Evolutionary conservation across 2,113 vertebrate genomes (phyloP), one percentile per base, ranked within the genome.

Genomic region (Phrynocephalus versicolor): DNA sequence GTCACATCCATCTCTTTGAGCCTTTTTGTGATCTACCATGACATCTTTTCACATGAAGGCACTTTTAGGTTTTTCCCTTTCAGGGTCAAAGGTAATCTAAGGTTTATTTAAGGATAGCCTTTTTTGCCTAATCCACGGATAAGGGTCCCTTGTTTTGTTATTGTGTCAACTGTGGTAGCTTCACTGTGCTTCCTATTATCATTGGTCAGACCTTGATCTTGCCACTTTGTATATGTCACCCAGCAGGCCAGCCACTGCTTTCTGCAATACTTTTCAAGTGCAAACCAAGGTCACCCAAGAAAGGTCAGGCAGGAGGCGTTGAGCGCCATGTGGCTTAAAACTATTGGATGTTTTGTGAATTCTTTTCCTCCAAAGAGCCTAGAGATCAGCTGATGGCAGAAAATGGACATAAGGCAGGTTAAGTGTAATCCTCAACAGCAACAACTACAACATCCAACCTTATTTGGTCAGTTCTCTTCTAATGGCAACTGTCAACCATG

Each of bases 281-380:
- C 82, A 83, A 83, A 75, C 82, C 35, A 73, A 83, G 82, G 58
- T 75, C 82, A 75, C 57, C 16, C 7, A 79, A 18, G 82, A 55
- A 82, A 80, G 58, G 84, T 51, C 72, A 64, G 64, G n/a, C 55
- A 73, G 58, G 33, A 72, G 78, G 16, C 57, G 65, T 64, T 64
- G 58, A 73, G 57, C 19, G 64, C 35, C 35, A 16, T 37, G 21
- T 79, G 55, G 67, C 35, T 14, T 70, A n/a, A 71, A 73, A 51
- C 30, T 60, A 60, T 85, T 62, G 73, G 58, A 18, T 33, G 51
- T 39, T 41, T 58, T 79, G 67, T 71, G 55, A 79, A 37, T 70
- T 16, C 3, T 39, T 79, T 37, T 30, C n/a, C 35, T 5, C 0
- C 30, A 4, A 64, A 85, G 45, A 69, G 33, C 45, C 41, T 35